Base-by-base conservation (phyloP, 37 sponge, comb jelly and placozoan species). In the Lycopodina hypogea region DNA sequence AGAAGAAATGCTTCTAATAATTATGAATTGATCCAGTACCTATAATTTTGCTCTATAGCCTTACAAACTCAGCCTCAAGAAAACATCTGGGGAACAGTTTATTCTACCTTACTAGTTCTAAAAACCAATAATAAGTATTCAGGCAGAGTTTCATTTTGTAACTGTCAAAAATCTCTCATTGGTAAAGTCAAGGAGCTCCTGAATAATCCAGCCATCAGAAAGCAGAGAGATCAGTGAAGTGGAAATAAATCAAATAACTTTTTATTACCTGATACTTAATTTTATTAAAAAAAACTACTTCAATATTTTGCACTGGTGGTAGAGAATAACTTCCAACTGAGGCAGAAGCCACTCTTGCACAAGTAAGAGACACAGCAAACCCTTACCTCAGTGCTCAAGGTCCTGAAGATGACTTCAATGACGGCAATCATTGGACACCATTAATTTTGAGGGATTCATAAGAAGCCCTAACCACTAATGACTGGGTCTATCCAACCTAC, bases 121-220 rank as follows among this genome's bases (percentile, higher is more conserved):
- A 84, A 72, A 56, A 84, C 53, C 38, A 88, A 85, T 35, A 85
- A 85, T 3, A 92, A 88, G 63, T 51, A 74, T 22, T 64, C 75
- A 18, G 81, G 78, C 28, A 22, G n/a, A 62, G 28, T 81, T 92
- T 33, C 65, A 75, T 65, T 77, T 92, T 84, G 85, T 88, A 55
- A 58, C 67, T 59, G 93, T 88, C 1, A 64, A 65, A 26, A 50
- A 53, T 51, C 77, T 14, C 38, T 24, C 71, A 71, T 65, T 50
- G 78, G 82, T 12, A 33, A 45, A 42, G 81, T 69, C n/a, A n/a
- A n/a, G n/a, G n/a, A n/a, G n/a, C n/a, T n/a, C n/a, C n/a, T n/a
- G n/a, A 48, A 34, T 24, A 78, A 41, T n/a, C 65, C 65, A 32
- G 9, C 66, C 30, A 3, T 34, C 2, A 32, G 2, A 4, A 32